Evolutionary conservation across 1,140 invertebrate species (phyloP).

Genomic region (Pollicipes pollicipes): DNA sequence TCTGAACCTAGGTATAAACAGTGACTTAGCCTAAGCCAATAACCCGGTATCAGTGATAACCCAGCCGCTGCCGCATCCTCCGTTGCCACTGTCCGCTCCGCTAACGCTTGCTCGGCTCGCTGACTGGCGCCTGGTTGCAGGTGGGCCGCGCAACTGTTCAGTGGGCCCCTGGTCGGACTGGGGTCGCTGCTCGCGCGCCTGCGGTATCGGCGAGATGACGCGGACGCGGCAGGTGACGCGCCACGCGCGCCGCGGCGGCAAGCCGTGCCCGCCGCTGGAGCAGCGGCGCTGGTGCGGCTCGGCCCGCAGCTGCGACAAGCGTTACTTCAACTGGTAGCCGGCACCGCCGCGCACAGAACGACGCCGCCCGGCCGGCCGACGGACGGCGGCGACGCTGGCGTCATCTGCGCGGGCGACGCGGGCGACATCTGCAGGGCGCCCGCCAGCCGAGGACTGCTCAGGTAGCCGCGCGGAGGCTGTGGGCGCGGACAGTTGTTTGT

Average conservation of each 20-base stretch:
- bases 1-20: no score
- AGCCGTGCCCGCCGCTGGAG: conserved; percentile 54
- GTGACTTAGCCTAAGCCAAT: background rate
- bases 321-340: conserved; percentile 38
- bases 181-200: conserved; percentile 63
- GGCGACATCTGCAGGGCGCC: background rate
- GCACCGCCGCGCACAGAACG: no score
- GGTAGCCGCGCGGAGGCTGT: no score
- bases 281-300: conserved; percentile 74
- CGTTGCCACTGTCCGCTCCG: background rate
- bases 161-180: conserved; percentile 73
- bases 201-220: conserved; percentile 68
- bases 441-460: no score
- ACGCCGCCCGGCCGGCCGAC: no score
- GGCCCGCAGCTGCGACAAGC: conserved; percentile 42
- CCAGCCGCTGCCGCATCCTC: background rate
- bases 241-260: conserved; percentile 52
- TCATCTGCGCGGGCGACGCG: no score
- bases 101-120: background rate
- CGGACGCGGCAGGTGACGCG: conserved; percentile 52
- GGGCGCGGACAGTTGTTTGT: no score
- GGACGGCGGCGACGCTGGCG: background rate
- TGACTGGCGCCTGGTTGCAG: conserved; percentile 10
- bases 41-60: background rate
- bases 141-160: conserved; percentile 47